These are phyloP conservation scores for Phyllopteryx taeniolatus DNA, from an alignment of 2,113 vertebrate species.

Conservation along the genomic window DNA sequence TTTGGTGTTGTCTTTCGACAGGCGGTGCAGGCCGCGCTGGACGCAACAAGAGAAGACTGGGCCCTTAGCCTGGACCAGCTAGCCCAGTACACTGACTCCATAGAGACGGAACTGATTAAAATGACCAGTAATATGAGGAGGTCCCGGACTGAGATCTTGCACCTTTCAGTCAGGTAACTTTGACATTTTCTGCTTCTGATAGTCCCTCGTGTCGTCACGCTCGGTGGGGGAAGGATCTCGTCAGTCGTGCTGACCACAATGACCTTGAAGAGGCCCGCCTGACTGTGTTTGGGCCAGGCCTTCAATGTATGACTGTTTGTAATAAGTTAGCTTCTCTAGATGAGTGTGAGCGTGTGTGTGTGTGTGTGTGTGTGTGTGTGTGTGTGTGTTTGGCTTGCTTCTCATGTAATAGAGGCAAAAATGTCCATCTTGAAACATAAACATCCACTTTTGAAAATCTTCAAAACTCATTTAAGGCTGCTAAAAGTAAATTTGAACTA, in stretches of 20 bases:
- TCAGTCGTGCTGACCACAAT: slow-evolving; percentile 35
- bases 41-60: slow-evolving; percentile 73
- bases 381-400: not conserved
- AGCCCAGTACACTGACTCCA: slow-evolving; percentile 76
- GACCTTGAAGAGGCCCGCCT: slow-evolving; percentile 34
- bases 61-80: slow-evolving; percentile 74
- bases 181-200: not conserved
- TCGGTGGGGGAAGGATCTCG: slow-evolving; percentile 19
- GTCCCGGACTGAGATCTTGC: slow-evolving; percentile 79
- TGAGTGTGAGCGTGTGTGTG: not conserved
- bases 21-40: slow-evolving; percentile 69
- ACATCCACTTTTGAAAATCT: not conserved
- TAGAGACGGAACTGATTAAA: slow-evolving; percentile 80
- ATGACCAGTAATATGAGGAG: slow-evolving; percentile 80
- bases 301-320: slow-evolving; percentile 11
- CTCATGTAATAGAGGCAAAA: not conserved
- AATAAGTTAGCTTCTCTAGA: slow-evolving; percentile 15
- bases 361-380: not conserved
- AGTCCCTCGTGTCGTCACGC: not conserved
- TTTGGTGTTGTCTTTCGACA: slow-evolving; percentile 19
- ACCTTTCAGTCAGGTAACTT: slow-evolving; percentile 80
- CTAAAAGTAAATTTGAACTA: not conserved
- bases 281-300: slow-evolving; percentile 31
- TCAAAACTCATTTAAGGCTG: not conserved
- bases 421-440: not conserved